phyloP scores from a whole-genome alignment of 2,797 vertebrate species.

The Eutrigla gurnardus region DNA sequence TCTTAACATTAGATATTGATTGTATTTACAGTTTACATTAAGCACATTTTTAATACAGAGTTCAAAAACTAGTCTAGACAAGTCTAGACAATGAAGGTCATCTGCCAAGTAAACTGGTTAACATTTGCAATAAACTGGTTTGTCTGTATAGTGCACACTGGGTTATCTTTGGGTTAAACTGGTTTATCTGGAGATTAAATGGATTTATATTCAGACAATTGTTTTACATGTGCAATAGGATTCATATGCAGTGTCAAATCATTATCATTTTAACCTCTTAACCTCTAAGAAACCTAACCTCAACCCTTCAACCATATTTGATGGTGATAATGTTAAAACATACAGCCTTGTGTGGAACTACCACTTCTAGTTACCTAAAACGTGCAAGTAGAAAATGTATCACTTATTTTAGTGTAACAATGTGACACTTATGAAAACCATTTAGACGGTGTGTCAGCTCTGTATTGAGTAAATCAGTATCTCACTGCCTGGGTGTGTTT shows the following conservation, averaged over 20 bases:
- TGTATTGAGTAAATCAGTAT: not conserved
- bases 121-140: not conserved
- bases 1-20: too few species aligned
- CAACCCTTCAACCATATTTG: too few species aligned
- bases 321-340: too few species aligned
- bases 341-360: not conserved
- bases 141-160: not conserved
- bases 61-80: too few species aligned
- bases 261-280: too few species aligned
- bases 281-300: not conserved
- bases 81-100: too few species aligned
- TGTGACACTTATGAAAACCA: not conserved
- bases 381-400: too few species aligned
- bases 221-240: not conserved
- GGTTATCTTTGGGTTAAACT: too few species aligned
- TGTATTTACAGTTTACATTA: too few species aligned
- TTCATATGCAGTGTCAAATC: too few species aligned
- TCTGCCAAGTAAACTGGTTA: not conserved
- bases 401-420: not conserved
- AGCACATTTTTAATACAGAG: too few species aligned
- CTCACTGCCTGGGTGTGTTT: conserved; percentile 25
- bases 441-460: too few species aligned
- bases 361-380: not conserved
- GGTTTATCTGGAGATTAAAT: not conserved
- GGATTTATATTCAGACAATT: not conserved